Conservation (phyloP, 2,113 vertebrate species). For the Gallinago paraguaiae region DNA sequence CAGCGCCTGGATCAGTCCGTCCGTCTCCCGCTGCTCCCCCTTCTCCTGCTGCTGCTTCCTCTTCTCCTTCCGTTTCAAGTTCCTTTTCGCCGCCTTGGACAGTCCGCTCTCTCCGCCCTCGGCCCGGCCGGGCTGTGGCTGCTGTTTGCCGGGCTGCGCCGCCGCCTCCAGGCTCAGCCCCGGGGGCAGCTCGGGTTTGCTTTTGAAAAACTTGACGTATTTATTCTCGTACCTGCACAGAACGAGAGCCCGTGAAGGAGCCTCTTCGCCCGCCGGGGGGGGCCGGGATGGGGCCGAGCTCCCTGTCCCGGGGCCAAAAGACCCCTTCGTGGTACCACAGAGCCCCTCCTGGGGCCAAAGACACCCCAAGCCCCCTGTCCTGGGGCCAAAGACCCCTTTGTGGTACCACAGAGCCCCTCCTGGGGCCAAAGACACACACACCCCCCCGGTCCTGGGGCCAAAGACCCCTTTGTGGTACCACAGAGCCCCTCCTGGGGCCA, state of each 20-base stretch:
- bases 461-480: too few relatives aligned
- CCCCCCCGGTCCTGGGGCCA: too few relatives aligned
- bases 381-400: too few relatives aligned
- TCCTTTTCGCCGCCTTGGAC: slow-evolving; percentile 90
- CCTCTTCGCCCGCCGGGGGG: neutral
- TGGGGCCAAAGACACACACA: too few relatives aligned
- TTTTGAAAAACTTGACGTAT: slow-evolving; percentile 95
- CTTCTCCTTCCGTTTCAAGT: slow-evolving; percentile 94
- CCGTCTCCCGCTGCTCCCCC: slow-evolving; percentile 70
- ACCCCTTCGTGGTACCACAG: too few relatives aligned
- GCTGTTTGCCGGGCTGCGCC: slow-evolving; percentile 34
- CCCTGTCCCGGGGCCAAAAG: too few relatives aligned
- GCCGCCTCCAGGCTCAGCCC: slow-evolving; percentile 80
- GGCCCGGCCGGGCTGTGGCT: neutral
- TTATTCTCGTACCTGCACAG: slow-evolving; percentile 92
- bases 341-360: too few relatives aligned
- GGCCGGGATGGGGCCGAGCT: too few relatives aligned
- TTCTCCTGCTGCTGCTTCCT: slow-evolving; percentile 85
- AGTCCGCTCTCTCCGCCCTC: slow-evolving; percentile 72
- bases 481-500: too few relatives aligned
- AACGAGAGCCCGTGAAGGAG: neutral
- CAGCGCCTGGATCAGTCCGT: slow-evolving; percentile 73
- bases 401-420: too few relatives aligned
- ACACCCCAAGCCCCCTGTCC: too few relatives aligned
- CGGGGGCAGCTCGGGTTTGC: slow-evolving; percentile 91